A percentile compares a stretch with the other conserved stretches of the same genome.
phyloP scores from a whole-genome alignment of 2,797 vertebrate genomes.

The Perodicticus potto region DNA sequence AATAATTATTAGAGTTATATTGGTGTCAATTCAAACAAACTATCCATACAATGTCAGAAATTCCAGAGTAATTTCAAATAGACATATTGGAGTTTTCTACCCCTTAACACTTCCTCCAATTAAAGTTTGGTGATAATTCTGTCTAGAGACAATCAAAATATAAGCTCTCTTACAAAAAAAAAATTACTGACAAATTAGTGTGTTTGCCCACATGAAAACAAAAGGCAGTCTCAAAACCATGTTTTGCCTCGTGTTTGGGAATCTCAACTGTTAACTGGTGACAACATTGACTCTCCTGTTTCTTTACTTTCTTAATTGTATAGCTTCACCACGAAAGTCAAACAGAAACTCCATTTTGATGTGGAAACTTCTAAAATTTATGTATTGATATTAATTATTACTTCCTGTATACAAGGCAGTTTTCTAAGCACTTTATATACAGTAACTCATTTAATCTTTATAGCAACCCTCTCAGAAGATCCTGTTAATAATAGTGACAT shows the following conservation, averaged over 20 bases:
- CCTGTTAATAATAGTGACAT: background rate
- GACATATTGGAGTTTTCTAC: background rate
- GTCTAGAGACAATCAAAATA: background rate
- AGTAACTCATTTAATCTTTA: background rate
- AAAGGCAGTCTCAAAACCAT: background rate
- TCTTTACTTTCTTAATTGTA: background rate
- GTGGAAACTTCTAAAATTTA: background rate
- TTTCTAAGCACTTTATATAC: constrained; percentile 16
- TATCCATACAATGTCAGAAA: background rate
- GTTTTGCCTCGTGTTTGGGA: background rate
- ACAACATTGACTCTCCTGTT: background rate
- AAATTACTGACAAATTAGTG: background rate
- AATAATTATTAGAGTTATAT: background rate
- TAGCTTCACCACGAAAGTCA: background rate
- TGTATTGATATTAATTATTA: background rate
- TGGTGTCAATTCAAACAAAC: background rate
- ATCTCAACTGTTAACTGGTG: background rate
- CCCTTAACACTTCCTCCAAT: background rate
- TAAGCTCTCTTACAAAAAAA: background rate
- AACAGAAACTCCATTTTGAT: background rate
- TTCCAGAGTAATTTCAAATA: background rate
- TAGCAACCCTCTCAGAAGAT: background rate
- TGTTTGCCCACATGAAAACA: background rate
- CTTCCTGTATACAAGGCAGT: background rate
- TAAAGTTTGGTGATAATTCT: constrained; percentile 34